Evolutionary conservation across 2,113 vertebrate species (phyloP).

Genomic region (Camelus dromedarius): DNA sequence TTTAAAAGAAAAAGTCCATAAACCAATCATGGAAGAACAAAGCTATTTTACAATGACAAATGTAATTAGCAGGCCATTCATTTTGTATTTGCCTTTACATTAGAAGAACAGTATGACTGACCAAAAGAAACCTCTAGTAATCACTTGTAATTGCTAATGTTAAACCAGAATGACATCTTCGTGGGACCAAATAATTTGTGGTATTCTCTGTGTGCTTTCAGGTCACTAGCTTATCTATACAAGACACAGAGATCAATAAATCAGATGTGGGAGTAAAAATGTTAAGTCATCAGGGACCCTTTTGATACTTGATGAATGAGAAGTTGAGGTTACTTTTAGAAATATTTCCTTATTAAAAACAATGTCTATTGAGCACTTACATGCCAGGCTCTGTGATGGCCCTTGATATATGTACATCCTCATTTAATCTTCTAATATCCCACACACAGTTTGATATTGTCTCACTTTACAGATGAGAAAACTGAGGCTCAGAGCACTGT

Average conservation of each 20-base stretch:
- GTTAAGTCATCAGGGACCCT: not conserved
- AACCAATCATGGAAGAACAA: conserved; percentile 59
- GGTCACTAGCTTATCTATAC: conserved; percentile 41
- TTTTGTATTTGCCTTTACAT: conserved; percentile 23
- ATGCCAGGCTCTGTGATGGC: not conserved
- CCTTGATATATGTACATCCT: not conserved
- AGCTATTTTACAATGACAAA: conserved; percentile 61
- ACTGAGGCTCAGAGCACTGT: not conserved
- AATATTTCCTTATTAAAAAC: not conserved
- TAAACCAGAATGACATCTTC: conserved; percentile 53
- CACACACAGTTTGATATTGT: not conserved
- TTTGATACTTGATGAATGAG: not conserved
- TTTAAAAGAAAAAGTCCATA: conserved; percentile 64
- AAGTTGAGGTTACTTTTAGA: not conserved
- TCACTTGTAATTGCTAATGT: conserved; percentile 44
- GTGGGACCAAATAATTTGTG: conserved; percentile 26
- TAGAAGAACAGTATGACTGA: conserved; percentile 33
- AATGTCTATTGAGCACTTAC: not conserved
- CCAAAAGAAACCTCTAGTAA: conserved; percentile 38
- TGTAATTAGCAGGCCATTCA: not conserved
- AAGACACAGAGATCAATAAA: conserved; percentile 66
- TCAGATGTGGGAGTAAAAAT: conserved; percentile 61
- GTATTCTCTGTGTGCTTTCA: conserved; percentile 54
- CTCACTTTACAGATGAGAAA: conserved; percentile 11
- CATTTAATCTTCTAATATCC: not conserved